These are phyloP conservation scores for Oscheius onirici DNA, from an alignment of 2,888 invertebrate species.

Conservation along the genomic window DNA sequence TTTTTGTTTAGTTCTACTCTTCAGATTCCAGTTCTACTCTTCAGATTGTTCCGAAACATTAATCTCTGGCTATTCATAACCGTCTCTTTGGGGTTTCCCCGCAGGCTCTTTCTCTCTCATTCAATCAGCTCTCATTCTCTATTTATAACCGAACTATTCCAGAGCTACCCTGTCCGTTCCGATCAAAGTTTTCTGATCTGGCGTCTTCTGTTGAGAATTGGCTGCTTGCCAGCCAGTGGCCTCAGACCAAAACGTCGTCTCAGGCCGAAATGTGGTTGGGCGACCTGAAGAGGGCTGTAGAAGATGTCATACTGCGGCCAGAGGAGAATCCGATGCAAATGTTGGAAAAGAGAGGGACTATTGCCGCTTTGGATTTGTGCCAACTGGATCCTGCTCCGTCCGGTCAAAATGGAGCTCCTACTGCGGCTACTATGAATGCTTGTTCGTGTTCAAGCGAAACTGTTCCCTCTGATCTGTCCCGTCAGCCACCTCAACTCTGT, in stretches of 20 bases:
- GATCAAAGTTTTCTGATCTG: background rate
- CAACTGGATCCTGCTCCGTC: constrained; percentile 31
- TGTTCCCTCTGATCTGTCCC: constrained; percentile 28
- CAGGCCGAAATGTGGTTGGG: constrained; percentile 35
- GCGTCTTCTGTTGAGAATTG: constrained; percentile 25
- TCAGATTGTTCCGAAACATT: background rate
- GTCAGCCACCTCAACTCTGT: constrained; percentile 47
- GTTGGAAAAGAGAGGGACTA: constrained; percentile 51
- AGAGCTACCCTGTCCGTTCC: background rate
- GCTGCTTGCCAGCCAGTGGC: constrained; percentile 23
- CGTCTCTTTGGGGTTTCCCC: background rate
- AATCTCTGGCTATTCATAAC: background rate
- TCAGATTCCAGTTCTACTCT: too few relatives aligned
- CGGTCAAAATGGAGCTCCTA: constrained; percentile 10
- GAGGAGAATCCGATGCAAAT: constrained; percentile 53
- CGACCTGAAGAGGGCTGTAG: constrained; percentile 55
- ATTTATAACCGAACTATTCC: background rate
- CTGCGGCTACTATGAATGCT: constrained; percentile 42
- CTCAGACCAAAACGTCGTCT: background rate
- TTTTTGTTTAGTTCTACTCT: too few relatives aligned
- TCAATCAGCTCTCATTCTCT: background rate
- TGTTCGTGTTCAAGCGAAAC: constrained; percentile 50
- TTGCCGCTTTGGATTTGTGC: constrained; percentile 61
- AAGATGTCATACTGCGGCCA: constrained; percentile 60
- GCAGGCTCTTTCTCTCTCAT: background rate